Evolutionary conservation across 2,113 vertebrate species (phyloP).

Genomic region (Otus sunia): DNA sequence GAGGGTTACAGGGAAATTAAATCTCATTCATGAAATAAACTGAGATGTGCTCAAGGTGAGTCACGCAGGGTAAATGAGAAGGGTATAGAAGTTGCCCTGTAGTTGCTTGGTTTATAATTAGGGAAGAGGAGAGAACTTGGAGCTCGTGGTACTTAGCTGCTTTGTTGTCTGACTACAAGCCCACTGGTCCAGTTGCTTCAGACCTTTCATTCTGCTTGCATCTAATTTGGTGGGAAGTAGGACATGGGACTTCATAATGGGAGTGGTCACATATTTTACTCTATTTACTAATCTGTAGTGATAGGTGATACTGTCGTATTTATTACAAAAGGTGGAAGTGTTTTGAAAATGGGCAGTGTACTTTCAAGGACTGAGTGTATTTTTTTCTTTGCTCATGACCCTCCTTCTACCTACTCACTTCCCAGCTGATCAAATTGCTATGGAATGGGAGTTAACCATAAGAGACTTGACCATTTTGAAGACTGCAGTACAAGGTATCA

Average conservation of each 20-base stretch:
- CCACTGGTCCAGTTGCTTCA: background rate
- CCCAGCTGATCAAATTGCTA: background rate
- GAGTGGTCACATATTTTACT: background rate
- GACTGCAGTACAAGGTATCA: background rate
- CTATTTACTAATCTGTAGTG: fast-evolving
- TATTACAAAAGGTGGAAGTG: background rate
- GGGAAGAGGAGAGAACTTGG: background rate
- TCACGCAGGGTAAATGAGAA: background rate
- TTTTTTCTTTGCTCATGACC: background rate
- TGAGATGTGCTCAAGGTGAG: background rate
- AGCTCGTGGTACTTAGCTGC: background rate
- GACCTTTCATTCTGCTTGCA: background rate
- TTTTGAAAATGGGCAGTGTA: background rate
- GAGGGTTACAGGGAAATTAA: background rate
- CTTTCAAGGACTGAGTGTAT: background rate
- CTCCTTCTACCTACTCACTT: background rate
- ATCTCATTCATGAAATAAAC: background rate
- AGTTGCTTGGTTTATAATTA: background rate
- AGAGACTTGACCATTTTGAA: background rate
- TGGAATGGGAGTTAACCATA: background rate
- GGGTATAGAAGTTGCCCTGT: background rate
- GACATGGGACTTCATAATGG: background rate
- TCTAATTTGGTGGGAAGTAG: background rate
- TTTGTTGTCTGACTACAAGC: background rate
- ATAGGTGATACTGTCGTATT: background rate